Evolutionary conservation across 1,140 invertebrate species (phyloP).

Genomic region (Drosophila cardini): DNA sequence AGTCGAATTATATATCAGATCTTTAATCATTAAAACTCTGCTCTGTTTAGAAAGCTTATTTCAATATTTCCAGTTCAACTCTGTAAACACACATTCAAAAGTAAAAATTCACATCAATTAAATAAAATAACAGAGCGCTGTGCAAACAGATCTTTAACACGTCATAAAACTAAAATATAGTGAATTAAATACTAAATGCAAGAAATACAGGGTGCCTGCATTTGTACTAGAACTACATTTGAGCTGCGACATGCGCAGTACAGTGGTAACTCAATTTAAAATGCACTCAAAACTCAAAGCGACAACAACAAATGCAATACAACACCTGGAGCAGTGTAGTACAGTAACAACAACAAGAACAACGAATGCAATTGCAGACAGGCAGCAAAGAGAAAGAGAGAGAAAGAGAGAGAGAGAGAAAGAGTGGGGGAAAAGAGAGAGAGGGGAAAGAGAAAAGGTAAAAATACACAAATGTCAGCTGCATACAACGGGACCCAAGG

Average conservation of each 20-base stretch:
- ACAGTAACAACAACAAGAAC: constrained; percentile 17
- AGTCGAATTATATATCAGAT: too few species aligned
- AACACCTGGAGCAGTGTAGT: constrained; percentile 55
- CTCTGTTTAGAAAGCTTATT: too few species aligned
- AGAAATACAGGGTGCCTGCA: constrained; percentile 50
- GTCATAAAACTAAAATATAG: neutral
- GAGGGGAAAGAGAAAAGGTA: constrained; percentile 27
- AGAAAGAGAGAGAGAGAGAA: neutral
- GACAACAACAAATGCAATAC: constrained; percentile 57
- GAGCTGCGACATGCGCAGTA: constrained; percentile 59
- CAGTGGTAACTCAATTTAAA: constrained; percentile 27
- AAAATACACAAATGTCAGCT: constrained; percentile 60
- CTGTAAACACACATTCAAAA: too few species aligned
- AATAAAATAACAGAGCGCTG: too few species aligned
- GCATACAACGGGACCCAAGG: constrained; percentile 51
- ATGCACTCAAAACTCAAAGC: constrained; percentile 40
- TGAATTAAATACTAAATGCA: constrained; percentile 1
- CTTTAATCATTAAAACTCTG: too few species aligned
- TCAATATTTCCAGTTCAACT: too few species aligned
- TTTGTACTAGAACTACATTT: constrained; percentile 19
- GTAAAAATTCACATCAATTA: too few species aligned
- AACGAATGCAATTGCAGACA: constrained; percentile 28
- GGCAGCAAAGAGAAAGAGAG: constrained; percentile 6
- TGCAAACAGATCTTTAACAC: too few species aligned
- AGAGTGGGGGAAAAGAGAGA: neutral